Conservation (phyloP, 2,113 vertebrate genomes). For the Ginglymostoma cirratum region DNA sequence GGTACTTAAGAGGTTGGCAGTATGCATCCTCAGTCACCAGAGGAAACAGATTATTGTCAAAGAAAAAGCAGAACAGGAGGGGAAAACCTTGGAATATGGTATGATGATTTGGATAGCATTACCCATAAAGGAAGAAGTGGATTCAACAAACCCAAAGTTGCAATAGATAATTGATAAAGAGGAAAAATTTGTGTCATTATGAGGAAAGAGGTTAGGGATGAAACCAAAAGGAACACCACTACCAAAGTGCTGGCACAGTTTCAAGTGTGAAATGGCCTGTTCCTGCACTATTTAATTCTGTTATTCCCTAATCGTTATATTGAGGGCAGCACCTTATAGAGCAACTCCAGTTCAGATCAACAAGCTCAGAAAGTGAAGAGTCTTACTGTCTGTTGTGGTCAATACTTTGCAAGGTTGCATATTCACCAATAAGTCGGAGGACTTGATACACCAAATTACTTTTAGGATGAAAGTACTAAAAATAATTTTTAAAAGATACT, state of each 20-base stretch:
- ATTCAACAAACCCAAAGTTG: neutral
- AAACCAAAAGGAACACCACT: neutral
- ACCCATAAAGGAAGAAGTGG: neutral
- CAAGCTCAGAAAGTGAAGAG: neutral
- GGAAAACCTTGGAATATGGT: neutral
- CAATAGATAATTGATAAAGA: neutral
- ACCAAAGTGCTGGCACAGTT: neutral
- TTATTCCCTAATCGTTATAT: neutral
- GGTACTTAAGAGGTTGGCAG: neutral
- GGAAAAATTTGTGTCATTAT: neutral
- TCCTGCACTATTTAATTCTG: neutral
- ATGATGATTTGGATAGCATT: neutral
- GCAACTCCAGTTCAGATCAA: neutral
- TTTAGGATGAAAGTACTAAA: neutral
- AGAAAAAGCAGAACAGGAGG: neutral
- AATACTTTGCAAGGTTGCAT: neutral
- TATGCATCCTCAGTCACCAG: neutral
- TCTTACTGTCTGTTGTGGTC: neutral
- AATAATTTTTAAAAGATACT: neutral
- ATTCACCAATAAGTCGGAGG: neutral
- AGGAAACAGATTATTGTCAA: neutral
- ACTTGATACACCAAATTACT: neutral
- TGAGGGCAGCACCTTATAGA: neutral
- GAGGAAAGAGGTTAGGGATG: neutral
- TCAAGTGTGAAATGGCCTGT: neutral